Conservation (phyloP, 2,797 vertebrate genomes). For the Hemibagrus guttatus region DNA sequence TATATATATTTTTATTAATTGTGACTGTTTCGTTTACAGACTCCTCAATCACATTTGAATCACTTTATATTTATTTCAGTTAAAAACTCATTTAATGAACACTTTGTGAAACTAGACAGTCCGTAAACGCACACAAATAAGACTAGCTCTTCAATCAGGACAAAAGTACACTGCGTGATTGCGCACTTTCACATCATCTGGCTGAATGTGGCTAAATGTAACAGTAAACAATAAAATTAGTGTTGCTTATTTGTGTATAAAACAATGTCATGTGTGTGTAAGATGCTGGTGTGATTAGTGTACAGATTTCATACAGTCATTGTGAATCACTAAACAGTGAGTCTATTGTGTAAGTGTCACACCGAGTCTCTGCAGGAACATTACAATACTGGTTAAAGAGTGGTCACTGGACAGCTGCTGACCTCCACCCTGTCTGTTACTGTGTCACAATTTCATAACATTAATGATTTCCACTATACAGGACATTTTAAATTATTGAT, state of each 20-base stretch:
- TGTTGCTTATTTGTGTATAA: neutral
- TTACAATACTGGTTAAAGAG: neutral
- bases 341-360: neutral
- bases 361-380: neutral
- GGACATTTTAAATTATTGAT: neutral
- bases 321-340: neutral
- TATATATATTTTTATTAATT: too few relatives aligned
- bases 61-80: neutral
- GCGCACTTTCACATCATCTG: too few relatives aligned
- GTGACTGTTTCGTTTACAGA: neutral
- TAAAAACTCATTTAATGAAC: neutral
- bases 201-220: too few relatives aligned
- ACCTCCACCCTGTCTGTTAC: neutral
- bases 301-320: neutral
- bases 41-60: neutral
- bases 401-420: neutral
- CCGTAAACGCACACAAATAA: neutral
- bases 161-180: neutral
- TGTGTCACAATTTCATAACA: neutral
- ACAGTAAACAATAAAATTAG: too few relatives aligned
- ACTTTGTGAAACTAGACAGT: too few relatives aligned
- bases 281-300: neutral
- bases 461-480: neutral
- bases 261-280: neutral
- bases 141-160: neutral